phyloP scores from a whole-genome alignment of 2,113 vertebrate genomes.

The Rhinoderma darwinii region DNA sequence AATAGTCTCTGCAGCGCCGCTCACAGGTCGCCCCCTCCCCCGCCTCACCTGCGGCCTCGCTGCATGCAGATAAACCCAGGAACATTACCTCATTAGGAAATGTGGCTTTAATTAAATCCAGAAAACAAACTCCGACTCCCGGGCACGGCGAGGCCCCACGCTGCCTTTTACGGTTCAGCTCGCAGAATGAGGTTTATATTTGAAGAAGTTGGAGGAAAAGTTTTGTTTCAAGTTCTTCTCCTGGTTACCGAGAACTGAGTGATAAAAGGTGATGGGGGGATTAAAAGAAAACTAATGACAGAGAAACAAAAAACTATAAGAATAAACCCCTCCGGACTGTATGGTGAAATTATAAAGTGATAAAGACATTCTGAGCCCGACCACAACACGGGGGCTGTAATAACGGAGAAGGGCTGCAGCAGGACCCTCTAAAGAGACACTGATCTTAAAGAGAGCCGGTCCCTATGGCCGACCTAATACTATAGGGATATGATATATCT shows the following conservation, averaged over 20 bases:
- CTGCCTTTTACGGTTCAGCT: constrained; percentile 59
- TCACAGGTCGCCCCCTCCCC: constrained; percentile 65
- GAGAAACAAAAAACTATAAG: no score
- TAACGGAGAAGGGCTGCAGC: neutral
- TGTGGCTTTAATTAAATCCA: constrained; percentile 70
- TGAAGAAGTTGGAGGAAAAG: constrained; percentile 15
- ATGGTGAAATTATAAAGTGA: neutral
- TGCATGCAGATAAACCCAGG: constrained; percentile 69
- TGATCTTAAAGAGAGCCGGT: no score
- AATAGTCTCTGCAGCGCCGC: constrained; percentile 67
- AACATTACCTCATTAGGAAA: constrained; percentile 72
- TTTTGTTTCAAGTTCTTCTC: constrained; percentile 30
- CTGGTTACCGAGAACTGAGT: constrained; percentile 1
- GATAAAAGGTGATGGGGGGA: constrained; percentile 4
- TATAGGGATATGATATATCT: no score
- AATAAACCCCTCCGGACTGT: no score
- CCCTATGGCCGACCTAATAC: no score
- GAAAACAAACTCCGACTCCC: constrained; percentile 61
- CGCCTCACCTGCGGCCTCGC: constrained; percentile 66
- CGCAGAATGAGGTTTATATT: constrained; percentile 7
- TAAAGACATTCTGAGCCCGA: neutral
- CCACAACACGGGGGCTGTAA: neutral
- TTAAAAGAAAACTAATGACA: neutral
- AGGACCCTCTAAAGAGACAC: neutral
- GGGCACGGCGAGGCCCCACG: constrained; percentile 52